Evolutionary conservation across 2,797 vertebrate species (phyloP).

Genomic region (Carcharodon carcharias): DNA sequence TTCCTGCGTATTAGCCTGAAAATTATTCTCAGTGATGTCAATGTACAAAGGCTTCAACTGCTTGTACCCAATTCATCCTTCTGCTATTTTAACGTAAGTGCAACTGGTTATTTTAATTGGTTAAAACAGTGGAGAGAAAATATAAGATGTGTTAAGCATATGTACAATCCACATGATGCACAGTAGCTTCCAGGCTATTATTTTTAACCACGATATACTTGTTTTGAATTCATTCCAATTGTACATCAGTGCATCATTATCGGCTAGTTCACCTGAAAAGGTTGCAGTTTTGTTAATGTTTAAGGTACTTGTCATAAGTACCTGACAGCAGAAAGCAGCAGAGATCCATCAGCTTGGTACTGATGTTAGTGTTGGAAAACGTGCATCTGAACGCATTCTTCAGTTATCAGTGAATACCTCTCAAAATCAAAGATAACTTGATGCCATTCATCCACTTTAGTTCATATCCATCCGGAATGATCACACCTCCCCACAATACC

Average conservation of each 20-base stretch:
- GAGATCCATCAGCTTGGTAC: neutral
- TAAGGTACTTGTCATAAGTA: neutral
- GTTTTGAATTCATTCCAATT: neutral
- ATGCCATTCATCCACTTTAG: neutral
- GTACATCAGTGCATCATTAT: neutral
- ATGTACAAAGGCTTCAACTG: neutral
- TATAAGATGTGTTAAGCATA: neutral
- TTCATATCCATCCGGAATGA: neutral
- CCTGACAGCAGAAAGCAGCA: neutral
- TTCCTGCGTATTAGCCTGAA: neutral
- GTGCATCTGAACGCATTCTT: neutral
- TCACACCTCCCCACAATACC: neutral
- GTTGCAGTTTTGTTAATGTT: neutral
- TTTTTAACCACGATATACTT: neutral
- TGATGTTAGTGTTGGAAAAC: neutral
- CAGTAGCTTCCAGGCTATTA: conserved; percentile 1
- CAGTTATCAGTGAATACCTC: neutral
- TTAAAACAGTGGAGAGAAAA: neutral
- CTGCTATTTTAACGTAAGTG: neutral
- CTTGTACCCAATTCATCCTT: neutral
- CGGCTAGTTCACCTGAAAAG: neutral
- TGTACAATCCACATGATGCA: neutral
- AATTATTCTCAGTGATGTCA: conserved; percentile 22
- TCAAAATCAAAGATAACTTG: neutral
- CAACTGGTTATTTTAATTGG: conserved; percentile 12